Evolutionary conservation across 2,797 vertebrate species (phyloP), one percentile per base, ranked within the genome.

Genomic region (Micrastur ruficollis): DNA sequence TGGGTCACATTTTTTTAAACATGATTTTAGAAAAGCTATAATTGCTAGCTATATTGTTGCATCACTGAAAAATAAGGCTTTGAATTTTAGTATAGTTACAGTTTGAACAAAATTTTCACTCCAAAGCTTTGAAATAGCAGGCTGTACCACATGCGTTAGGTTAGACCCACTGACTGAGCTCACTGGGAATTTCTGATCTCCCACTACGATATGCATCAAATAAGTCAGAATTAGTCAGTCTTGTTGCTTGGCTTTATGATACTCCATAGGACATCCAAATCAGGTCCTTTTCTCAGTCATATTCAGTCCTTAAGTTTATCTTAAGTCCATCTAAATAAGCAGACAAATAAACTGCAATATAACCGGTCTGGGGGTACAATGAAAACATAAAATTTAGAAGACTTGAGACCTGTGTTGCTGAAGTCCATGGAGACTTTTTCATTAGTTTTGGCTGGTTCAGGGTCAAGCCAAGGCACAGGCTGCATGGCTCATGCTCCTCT

Each of bases 161-260:
- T 61, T 61, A 68, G 40, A 58, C 4, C 12, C 38, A 36, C 12
- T 80, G 59, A 31, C 0, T 0, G 0, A 72, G 20, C 27, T 50
- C 47, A 44, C 6, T 42, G 42, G 27, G 50, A 68, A n/a, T 52
- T 84, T 79, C 72, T 65, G 38, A 65, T 65, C 26, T 85, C 25
- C 14, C 46, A 63, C 40, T 4, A 7, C 9, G 12, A 36, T 67
- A 61, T 66, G 18, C 20, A 18, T 49, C 44, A 76, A 63, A 20
- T 52, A 81, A 80, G 21, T 67, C 73, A 84, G 85, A 63, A 75
- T 59, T 49, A 27, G 11, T 85, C 46, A 62, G 32, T 49, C 31
- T 9, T 81, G 47, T 86, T 89, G 23, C 50, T 66, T 76, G n/a
- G 32, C 26, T 65, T 81, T 42, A 20, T 47, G 22, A 20, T 26